Evolutionary conservation across 2,888 invertebrate species (phyloP).

Genomic region (Apoderus coryli): DNA sequence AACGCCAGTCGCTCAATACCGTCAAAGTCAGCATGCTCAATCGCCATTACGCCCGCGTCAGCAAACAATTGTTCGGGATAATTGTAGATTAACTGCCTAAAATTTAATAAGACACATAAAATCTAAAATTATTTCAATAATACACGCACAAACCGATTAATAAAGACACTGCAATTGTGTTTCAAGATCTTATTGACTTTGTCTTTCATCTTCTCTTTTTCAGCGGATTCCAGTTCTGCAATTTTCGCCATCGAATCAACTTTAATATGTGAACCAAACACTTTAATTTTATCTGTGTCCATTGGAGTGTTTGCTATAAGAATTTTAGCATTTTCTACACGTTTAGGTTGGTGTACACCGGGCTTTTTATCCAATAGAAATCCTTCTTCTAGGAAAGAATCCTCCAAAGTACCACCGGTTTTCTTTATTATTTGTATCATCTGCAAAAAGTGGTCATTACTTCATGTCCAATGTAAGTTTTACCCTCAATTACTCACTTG

Average conservation of each 20-base stretch:
- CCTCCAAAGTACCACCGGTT: conserved; percentile 79
- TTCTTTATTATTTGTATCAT: conserved; percentile 98
- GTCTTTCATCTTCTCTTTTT: conserved; percentile 99
- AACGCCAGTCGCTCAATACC: conserved; percentile 95
- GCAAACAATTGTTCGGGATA: conserved; percentile 99
- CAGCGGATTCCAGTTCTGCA: conserved; percentile 92
- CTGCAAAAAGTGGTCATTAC: conserved; percentile 10
- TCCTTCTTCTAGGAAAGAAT: conserved; percentile 91
- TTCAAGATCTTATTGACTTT: conserved; percentile 93
- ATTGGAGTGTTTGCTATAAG: conserved; percentile 98
- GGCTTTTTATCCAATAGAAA: conserved; percentile 95
- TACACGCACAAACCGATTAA: too few species aligned
- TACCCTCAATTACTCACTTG: conserved; percentile 17
- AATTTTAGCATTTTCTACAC: conserved; percentile 89
- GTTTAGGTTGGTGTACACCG: conserved; percentile 94
- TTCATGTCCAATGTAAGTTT: too few species aligned
- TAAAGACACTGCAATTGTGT: conserved; percentile 94
- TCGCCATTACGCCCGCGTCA: conserved; percentile 96
- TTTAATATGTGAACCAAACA: conserved; percentile 91
- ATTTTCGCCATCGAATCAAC: conserved; percentile 90
- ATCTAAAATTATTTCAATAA: too few species aligned
- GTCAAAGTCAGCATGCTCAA: conserved; percentile 99
- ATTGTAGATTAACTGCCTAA: conserved; percentile 98
- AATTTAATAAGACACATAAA: too few species aligned
- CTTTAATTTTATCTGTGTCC: conserved; percentile 99